Evolutionary conservation across 2,888 invertebrate species (phyloP).

Genomic region (Phengaris alcon): DNA sequence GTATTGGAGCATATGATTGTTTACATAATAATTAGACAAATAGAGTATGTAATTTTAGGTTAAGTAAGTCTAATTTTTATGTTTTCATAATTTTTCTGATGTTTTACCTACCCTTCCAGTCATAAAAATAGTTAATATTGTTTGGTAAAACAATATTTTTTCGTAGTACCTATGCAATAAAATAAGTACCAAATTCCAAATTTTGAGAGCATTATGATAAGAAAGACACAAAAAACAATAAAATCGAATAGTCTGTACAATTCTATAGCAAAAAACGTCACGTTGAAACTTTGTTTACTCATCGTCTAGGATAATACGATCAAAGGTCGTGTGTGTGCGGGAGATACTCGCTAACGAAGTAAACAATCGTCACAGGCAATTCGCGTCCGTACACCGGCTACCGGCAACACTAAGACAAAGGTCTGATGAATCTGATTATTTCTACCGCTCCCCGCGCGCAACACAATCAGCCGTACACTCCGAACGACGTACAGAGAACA

Average conservation of each 20-base stretch:
- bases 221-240: background rate
- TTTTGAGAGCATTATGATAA: background rate
- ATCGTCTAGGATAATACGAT: conserved; percentile 49
- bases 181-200: too few species aligned
- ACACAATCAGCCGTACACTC: conserved; percentile 47
- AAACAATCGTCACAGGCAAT: conserved; percentile 70
- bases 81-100: too few species aligned
- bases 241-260: background rate
- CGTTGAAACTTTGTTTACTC: conserved; percentile 27
- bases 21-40: too few species aligned
- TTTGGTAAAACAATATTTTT: too few species aligned
- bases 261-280: conserved; percentile 6
- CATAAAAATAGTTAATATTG: too few species aligned
- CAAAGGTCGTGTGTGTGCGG: conserved; percentile 58
- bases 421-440: conserved; percentile 68
- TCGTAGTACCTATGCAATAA: too few species aligned
- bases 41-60: too few species aligned
- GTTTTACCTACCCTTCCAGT: too few species aligned
- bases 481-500: background rate
- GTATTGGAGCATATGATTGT: too few species aligned
- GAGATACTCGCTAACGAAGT: conserved; percentile 72
- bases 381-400: conserved; percentile 56
- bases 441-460: conserved; percentile 49
- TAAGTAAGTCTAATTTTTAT: too few species aligned
- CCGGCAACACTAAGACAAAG: conserved; percentile 63